Evolutionary conservation across 2,888 invertebrate genomes (phyloP), one percentile per base, ranked within the genome.

Genomic region (Tholera decimalis): DNA sequence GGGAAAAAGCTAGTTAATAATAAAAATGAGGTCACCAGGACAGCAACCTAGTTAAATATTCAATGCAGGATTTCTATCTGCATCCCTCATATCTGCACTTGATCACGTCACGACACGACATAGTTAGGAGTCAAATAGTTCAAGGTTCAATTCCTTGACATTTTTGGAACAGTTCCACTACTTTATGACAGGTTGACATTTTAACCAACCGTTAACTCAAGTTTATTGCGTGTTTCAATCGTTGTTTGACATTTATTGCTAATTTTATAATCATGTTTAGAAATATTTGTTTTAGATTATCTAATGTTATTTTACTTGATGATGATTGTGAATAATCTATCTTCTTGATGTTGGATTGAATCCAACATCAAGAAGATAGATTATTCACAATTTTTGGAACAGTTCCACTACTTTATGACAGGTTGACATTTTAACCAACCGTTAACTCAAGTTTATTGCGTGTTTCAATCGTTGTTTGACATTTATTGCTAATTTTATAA

Each of bases 381-480:
- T n/a, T n/a, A n/a, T n/a, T n/a, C n/a, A n/a, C n/a, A n/a, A 73
- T 44, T 54, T 46, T 71, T 55, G 59, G 50, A 73, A 41, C 54
- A 0, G 18, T 37, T 59, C 44, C 73, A 73, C 30, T 9, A 44
- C n/a, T 51, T 50, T 18, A 35, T 30, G 49, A 30, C 33, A 47
- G 28, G 49, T 9, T 26, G 43, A 53, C 33, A 57, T 49, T 72
- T 65, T 49, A 54, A 39, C 39, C 1, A 44, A 28, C 2, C 26
- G 39, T 41, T 37, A 30, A 9, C 43, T 49, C 7, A 53, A 24
- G 41, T 61, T 50, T 43, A 70, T 30, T 54, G 39, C 33, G 9
- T 28, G 22, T 46, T 59, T 24, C n/a, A 41, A 53, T 41, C 69
- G 28, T 18, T 47, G 39, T 39, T 53, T 39, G n/a, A 53, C 41